Conservation (phyloP, 2,888 invertebrate genomes). For the Ceriagrion tenellum region DNA sequence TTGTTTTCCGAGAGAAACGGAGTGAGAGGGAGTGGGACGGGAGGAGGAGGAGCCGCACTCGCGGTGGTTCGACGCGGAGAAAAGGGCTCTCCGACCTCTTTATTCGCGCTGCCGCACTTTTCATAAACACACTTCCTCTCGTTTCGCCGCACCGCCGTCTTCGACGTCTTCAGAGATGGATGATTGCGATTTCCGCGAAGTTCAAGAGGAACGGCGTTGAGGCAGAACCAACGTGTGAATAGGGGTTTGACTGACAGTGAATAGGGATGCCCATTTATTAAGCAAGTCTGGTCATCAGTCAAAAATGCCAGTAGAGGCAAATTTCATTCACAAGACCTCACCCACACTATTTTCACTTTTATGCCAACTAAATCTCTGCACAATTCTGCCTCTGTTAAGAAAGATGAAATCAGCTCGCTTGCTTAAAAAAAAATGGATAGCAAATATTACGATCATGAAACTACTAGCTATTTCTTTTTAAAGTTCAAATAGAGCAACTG, state of each 20-base stretch:
- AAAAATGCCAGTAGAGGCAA: background rate
- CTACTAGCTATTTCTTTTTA: too few relatives aligned
- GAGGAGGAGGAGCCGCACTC: background rate
- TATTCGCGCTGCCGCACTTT: background rate
- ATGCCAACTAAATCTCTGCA: too few relatives aligned
- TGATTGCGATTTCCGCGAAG: background rate
- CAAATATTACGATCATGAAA: too few relatives aligned
- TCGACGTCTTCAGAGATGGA: background rate
- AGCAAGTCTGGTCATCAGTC: background rate
- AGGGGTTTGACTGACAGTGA: background rate
- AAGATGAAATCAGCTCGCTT: too few relatives aligned
- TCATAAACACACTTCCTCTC: background rate
- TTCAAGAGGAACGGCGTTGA: background rate
- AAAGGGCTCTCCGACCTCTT: background rate
- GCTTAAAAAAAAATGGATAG: too few relatives aligned
- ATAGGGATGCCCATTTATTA: background rate
- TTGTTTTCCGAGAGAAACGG: background rate
- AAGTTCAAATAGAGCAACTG: too few relatives aligned
- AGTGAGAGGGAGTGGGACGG: too few relatives aligned
- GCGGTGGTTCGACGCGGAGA: background rate
- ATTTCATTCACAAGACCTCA: background rate
- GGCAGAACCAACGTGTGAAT: background rate
- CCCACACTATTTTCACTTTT: too few relatives aligned
- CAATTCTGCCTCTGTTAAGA: too few relatives aligned
- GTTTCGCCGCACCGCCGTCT: background rate